Base-by-base conservation (phyloP, 2,888 invertebrate genomes). In the Julus scandinavius region DNA sequence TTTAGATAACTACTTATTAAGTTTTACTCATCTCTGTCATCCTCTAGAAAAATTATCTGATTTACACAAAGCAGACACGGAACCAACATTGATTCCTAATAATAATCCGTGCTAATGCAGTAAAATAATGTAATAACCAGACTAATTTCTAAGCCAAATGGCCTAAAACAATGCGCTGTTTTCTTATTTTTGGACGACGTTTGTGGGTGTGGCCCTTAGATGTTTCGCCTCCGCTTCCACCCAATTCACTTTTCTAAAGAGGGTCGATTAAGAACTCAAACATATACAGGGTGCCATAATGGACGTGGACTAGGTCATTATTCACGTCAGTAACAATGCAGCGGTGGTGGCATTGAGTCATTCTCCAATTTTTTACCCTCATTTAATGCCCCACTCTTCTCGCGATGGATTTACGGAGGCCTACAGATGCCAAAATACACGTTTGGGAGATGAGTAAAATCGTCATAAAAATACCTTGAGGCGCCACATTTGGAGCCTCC, bases 351-450 rank as follows among this genome's bases (percentile, higher is more conserved):
- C 80, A 80, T 80, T 80, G 80, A 80, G 80, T 80, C 80, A 80
- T 80, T 80, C 29, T 80, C 38, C 80, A 3, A 80, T 80, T 80
- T 80, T 80, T 80, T 80, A 80, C 38, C 80, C 13, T 80, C 80
- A 80, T 80, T 80, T 80, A 80, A 80, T 80, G 80, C 80, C 38
- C 80, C 38, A 20, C 63, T 20, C 20, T 72, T 7, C 63, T 72
- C 20, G 63, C 63, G 80, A 80, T 80, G 80, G 80, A 80, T 80
- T 80, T 80, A 80, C 80, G 80, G 80, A 80, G 80, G 80, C 80
- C 80, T 80, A 80, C 80, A 80, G 80, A 80, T 80, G 80, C 80
- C 80, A 80, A 80, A 80, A 80, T 80, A 80, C 80, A 80, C 80
- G 80, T 80, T 80, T 4, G 80, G 80, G 80, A 80, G 80, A 80